Evolutionary conservation across 2,797 vertebrate species (phyloP), one percentile per base, ranked within the genome.

Genomic region (Smutsia gigantea): DNA sequence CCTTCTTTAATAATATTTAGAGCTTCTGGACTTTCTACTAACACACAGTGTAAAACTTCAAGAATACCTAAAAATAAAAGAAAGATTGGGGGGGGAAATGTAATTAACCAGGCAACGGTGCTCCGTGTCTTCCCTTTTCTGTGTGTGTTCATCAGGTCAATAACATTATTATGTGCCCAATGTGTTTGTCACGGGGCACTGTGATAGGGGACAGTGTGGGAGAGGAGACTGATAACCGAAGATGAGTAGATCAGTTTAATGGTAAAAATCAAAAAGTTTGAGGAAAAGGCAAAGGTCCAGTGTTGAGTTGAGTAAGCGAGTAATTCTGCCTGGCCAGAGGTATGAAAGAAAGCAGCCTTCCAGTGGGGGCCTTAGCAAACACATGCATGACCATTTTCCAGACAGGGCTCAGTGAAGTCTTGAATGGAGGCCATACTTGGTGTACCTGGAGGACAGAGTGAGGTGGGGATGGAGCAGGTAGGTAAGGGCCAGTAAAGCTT

Each of bases 1-100:
- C 99, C 99, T 97, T 99, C 99, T 98, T 99, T 99, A 97, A 99
- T 99, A 96, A 99, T 99, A 97, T 99, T 99, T 64, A 99, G 98
- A 75, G 99, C 99, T 98, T 99, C 99, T 39, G 99, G 99, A 98
- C 99, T 99, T 98, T 99, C 99, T 97, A 99, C 99, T 97, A 99
- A 97, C 14, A 99, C 99, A 98, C 99, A 99, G 93, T 99, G 99
- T 96, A 99, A 99, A 94, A 99, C 99, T 94, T 99, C 99, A 37
- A 99, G 98, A 97, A 99, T 99, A 92, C 99, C 99, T 99, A 42
- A 4, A 95, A 69, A 51, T 7, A 19, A 27, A 83, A 68, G 57
- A 89, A 77, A 51, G 0, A 39, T 46, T 46, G 10, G 46, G 46
- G 42, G 75, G 37, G 23, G 5, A 46, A 5, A 18, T 1, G 19